phyloP scores from a whole-genome alignment of 2,113 vertebrate genomes.

The Chaenocephalus aceratus region DNA sequence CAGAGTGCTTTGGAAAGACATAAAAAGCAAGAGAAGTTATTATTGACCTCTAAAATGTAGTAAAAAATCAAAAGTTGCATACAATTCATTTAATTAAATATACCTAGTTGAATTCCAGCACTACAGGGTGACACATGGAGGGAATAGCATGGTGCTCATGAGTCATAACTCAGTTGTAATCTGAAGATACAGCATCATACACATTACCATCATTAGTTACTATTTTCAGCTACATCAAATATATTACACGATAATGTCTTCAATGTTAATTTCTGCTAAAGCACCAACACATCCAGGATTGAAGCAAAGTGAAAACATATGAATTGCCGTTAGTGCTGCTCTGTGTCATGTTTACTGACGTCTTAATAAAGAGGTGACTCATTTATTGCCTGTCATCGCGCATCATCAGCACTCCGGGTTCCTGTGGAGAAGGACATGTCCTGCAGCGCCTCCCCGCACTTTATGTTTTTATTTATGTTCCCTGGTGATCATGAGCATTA shows the following conservation, averaged over 20 bases:
- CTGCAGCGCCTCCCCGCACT: neutral
- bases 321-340: neutral
- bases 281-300: neutral
- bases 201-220: neutral
- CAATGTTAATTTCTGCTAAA: neutral
- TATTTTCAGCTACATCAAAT: neutral
- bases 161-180: neutral
- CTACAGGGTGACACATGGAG: neutral
- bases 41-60: no score
- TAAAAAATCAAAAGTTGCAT: no score
- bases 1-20: no score
- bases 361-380: neutral
- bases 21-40: no score
- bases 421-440: neutral
- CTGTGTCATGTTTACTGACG: neutral
- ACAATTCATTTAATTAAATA: no score
- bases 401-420: neutral
- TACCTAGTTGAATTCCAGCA: neutral
- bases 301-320: neutral
- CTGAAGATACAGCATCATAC: neutral
- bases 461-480: neutral
- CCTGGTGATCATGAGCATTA: neutral
- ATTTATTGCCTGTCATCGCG: neutral
- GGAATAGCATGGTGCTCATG: no score
- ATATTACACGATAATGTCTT: neutral